Base-by-base conservation (phyloP, 2,797 vertebrate species). In the Sebastes vulpes region DNA sequence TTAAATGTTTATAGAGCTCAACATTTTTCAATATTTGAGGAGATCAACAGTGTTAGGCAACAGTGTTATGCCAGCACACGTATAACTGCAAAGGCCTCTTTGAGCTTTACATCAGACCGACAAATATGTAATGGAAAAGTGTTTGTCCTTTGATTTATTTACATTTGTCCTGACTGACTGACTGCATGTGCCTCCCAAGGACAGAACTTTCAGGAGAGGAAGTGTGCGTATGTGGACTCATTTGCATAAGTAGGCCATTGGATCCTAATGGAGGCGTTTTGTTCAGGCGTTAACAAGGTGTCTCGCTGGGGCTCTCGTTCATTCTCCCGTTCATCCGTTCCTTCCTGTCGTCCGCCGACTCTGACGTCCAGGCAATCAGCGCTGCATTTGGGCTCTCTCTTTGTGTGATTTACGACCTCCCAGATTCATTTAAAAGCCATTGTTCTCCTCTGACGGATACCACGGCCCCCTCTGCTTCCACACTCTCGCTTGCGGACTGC, bases 371-470 rank as follows among this genome's bases (percentile, higher is more conserved):
- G 92, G 92, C 94, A 95, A 96, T 96, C 95, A 95, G 89, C 77
- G 81, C 91, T 88, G 87, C 91, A 90, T 95, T 95, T 95, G 90
- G 91, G 93, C 91, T 92, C 94, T 93, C 89, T 93, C 93, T 94
- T 93, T 93, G 91, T 91, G 92, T 95, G 95, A 96, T 96, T 96
- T 95, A 96, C 89, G 93, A 95, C 94, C 92, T 89, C 93, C 86
- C 92, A 95, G 95, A 95, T 96, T 96, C 94, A 95, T 96, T 96
- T 96, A 96, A 96, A 94, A 96, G 94, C 94, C 94, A 96, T 96
- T 96, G 95, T 96, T 96, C 95, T 96, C 92, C 77, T 87, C 91
- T 94, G 94, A 94, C 91, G 89, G 93, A 94, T 94, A 92, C 92
- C 86, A 63, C 84, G 66, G 90, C 88, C 90, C 91, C 92, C 88